A percentile compares a stretch with the other conserved stretches of the same genome.
Evolutionary conservation across 2,113 vertebrate species (phyloP).

Genomic region (Corydoras maculifer): DNA sequence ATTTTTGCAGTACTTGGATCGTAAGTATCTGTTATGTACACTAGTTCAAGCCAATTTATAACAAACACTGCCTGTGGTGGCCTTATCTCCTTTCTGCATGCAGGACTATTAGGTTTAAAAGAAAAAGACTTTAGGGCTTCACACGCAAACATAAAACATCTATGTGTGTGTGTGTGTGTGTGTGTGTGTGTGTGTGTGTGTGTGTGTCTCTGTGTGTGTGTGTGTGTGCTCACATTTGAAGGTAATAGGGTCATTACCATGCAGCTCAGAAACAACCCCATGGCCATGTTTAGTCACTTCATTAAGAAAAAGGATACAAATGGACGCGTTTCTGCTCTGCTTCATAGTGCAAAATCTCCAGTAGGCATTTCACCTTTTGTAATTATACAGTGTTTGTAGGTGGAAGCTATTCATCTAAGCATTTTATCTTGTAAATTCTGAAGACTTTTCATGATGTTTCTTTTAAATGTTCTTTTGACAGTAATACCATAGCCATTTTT

Average conservation of each 20-base stretch:
- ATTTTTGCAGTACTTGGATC: neutral
- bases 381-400: too few species aligned
- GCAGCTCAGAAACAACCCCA: slow-evolving; percentile 49
- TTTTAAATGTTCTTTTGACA: too few species aligned
- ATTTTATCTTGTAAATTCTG: too few species aligned
- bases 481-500: too few species aligned
- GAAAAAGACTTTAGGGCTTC: slow-evolving; percentile 35
- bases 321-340: slow-evolving; percentile 53
- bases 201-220: neutral
- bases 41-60: slow-evolving; percentile 16
- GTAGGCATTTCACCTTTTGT: too few species aligned
- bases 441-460: too few species aligned
- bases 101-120: slow-evolving; percentile 40
- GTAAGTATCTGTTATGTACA: slow-evolving; percentile 12
- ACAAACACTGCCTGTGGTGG: slow-evolving; percentile 34
- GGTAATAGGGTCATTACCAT: slow-evolving; percentile 54
- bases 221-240: slow-evolving; percentile 9
- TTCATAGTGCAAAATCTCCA: slow-evolving; percentile 29
- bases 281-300: slow-evolving; percentile 59
- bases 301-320: slow-evolving; percentile 61
- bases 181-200: slow-evolving; percentile 15
- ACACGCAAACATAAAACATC: slow-evolving; percentile 39
- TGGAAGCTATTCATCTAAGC: too few species aligned
- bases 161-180: slow-evolving; percentile 16
- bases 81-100: slow-evolving; percentile 39